A percentile compares a stretch with the other conserved stretches of the same genome.
These are phyloP conservation scores for Falco punctatus DNA, from an alignment of 2,113 vertebrate genomes.

Conservation along the genomic window DNA sequence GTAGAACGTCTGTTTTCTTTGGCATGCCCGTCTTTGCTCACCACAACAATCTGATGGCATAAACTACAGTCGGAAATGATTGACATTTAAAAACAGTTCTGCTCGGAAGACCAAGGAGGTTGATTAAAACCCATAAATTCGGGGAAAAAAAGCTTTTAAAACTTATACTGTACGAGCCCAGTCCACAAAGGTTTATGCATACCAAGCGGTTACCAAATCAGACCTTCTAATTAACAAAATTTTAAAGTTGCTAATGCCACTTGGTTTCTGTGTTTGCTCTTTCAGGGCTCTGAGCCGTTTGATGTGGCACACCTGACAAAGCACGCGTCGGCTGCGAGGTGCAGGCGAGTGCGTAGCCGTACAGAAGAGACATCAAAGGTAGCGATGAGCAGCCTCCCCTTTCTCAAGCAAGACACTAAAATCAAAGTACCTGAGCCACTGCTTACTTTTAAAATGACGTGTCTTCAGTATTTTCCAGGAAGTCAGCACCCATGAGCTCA, in stretches of 20 bases:
- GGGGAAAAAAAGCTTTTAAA: not conserved
- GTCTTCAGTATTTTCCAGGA: not conserved
- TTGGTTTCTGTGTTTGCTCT: not conserved
- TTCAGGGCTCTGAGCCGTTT: not conserved
- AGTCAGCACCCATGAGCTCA: not conserved
- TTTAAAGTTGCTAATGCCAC: rapidly evolving
- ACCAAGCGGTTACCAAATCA: rapidly evolving
- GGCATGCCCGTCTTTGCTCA: not conserved
- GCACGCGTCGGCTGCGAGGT: not conserved
- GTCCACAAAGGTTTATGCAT: rapidly evolving
- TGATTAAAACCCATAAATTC: not conserved
- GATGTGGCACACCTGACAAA: not conserved
- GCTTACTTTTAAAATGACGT: not conserved
- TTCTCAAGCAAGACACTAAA: not conserved
- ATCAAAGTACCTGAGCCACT: not conserved
- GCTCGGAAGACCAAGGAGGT: not conserved
- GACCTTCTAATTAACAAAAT: not conserved
- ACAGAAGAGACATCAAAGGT: not conserved
- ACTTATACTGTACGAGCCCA: not conserved
- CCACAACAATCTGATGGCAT: not conserved
- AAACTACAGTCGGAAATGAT: not conserved
- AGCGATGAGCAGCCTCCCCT: not conserved
- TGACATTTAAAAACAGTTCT: not conserved
- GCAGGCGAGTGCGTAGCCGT: not conserved
- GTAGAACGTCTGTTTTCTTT: not conserved